Base-by-base conservation (phyloP, 2,113 vertebrate species). In the Brevimyrus niger region DNA sequence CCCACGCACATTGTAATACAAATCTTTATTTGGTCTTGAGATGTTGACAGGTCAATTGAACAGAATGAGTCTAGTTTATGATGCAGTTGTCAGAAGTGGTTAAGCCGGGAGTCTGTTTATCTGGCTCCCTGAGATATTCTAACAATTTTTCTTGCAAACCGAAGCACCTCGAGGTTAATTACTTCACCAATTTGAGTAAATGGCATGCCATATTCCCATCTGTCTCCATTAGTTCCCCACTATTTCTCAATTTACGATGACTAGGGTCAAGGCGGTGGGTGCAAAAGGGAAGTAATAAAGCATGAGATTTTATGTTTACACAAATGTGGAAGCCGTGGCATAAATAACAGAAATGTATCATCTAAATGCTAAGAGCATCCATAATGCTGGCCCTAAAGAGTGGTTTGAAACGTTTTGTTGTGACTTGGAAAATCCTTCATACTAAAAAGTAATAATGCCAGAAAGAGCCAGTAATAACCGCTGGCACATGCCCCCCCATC, bases 101-200 rank as follows among this genome's bases (percentile, higher is more conserved):
- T 97, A 97, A 96, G 96, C 96, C 94, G 93, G 92, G 96, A 96
- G 96, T 97, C 97, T 97, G 97, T 97, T 97, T 97, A 97, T 94
- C 96, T 92, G 92, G 95, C 91, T 94, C 96, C 94, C 95, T 95
- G 95, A 96, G 96, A 97, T 97, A 96, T 96, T 97, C 96, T 94
- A 96, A 97, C 96, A 97, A 96, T 97, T 97, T 97, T 97, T 97
- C 96, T 96, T 96, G 94, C 96, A 96, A 97, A 97, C 96, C 96
- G 90, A 89, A 96, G 96, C 96, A 97, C 97, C 97, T 97, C 96
- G 96, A 97, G 97, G 97, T 97, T 97, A 97, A 97, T 97, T 97
- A 97, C 96, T 97, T 97, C 96, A 97, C 96, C 97, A 97, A 97
- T 97, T 97, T 97, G 96, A 97, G 97, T 97, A 97, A 97, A 97